Percentiles rank a stretch among this genome's conserved stretches.
Conservation (phyloP, 2,113 vertebrate genomes). For the Scomber scombrus region DNA sequence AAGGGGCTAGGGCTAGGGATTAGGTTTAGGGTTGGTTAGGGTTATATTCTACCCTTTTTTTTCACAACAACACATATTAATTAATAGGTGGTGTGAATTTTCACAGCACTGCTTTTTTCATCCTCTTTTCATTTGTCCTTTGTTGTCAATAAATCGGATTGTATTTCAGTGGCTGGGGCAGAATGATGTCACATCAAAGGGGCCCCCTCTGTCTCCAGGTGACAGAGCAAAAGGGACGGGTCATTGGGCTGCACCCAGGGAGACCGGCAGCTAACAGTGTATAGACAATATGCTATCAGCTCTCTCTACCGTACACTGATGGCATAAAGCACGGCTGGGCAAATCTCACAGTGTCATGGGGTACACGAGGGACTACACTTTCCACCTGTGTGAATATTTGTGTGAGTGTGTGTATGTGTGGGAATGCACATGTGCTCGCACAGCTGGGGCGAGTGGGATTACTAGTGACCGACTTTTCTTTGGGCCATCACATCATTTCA, state of each 20-base stretch:
- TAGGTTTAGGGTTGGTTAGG: no score
- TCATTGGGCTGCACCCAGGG: slow-evolving; percentile 65
- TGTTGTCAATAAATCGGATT: slow-evolving; percentile 2
- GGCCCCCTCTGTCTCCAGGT: slow-evolving; percentile 54
- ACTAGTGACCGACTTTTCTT: slow-evolving; percentile 46
- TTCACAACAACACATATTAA: not conserved
- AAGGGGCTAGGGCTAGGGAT: no score
- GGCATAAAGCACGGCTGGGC: slow-evolving; percentile 72
- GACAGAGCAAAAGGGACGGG: slow-evolving; percentile 66
- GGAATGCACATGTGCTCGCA: slow-evolving; percentile 42
- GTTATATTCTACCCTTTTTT: no score
- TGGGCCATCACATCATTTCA: slow-evolving; percentile 27
- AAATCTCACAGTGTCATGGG: slow-evolving; percentile 46
- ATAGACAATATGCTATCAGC: slow-evolving; percentile 73
- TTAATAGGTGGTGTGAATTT: not conserved
- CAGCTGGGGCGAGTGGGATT: slow-evolving; percentile 60
- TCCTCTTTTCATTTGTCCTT: slow-evolving; percentile 23
- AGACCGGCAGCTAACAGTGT: slow-evolving; percentile 65
- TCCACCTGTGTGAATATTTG: slow-evolving; percentile 73
- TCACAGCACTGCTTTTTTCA: not conserved
- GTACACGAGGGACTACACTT: slow-evolving; percentile 60
- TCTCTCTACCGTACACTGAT: slow-evolving; percentile 70
- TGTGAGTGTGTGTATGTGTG: not conserved
- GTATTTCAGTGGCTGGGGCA: slow-evolving; percentile 17
- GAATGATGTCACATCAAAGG: slow-evolving; percentile 52